Conservation (phyloP, 2,797 vertebrate genomes). For the Argentina silus region DNA sequence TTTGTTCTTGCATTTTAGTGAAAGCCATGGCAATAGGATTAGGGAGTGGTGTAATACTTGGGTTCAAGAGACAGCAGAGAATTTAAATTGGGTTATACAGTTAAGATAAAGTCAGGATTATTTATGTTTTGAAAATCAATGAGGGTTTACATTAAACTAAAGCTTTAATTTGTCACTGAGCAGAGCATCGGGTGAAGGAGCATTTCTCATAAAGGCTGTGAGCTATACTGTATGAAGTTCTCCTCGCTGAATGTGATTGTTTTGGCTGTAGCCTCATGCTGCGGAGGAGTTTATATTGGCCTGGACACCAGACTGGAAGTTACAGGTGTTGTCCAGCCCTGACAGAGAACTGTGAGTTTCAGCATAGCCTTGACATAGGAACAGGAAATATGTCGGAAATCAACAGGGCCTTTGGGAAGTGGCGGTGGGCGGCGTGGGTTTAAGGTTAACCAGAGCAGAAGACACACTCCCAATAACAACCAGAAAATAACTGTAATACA, state of each 20-base stretch:
- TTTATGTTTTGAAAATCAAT: background rate
- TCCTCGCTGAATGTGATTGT: constrained; percentile 21
- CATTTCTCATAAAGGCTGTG: constrained; percentile 25
- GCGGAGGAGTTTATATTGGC: constrained; percentile 43
- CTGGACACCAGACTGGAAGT: constrained; percentile 53
- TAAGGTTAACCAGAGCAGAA: background rate
- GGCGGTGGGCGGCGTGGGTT: constrained; percentile 5
- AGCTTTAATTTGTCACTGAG: background rate
- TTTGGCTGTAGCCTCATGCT: constrained; percentile 32
- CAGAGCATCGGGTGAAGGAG: constrained; percentile 14
- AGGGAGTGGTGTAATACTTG: background rate
- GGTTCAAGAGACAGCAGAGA: background rate
- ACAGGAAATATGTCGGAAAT: constrained; percentile 66
- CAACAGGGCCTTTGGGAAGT: constrained; percentile 38
- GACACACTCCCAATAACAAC: background rate
- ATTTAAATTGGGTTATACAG: background rate
- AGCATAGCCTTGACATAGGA: constrained; percentile 59
- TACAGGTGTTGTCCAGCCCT: constrained; percentile 58
- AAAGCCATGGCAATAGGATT: constrained; percentile 12
- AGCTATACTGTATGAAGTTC: background rate
- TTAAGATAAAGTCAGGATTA: background rate
- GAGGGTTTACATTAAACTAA: background rate
- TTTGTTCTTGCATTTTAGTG: constrained; percentile 34
- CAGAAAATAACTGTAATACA: background rate
- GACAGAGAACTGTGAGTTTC: constrained; percentile 61